Percentiles rank a stretch among this genome's conserved stretches.
These are phyloP conservation scores for Echinarachnius parma DNA, from an alignment of 53 echinoderm and acorn worm species.

Conservation along the genomic window DNA sequence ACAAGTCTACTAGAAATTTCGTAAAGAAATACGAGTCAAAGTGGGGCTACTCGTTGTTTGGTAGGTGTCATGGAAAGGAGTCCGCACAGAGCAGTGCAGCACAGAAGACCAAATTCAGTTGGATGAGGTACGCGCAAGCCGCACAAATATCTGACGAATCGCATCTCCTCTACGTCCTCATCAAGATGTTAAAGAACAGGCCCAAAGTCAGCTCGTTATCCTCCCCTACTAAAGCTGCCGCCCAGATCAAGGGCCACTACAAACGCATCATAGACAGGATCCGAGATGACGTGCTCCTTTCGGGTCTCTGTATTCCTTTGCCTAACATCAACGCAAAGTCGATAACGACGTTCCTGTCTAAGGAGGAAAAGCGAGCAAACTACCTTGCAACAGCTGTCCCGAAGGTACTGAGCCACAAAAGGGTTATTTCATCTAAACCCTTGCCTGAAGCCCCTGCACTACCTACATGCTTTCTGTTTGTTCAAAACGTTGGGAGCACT, in stretches of 20 bases:
- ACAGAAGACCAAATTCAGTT: no score
- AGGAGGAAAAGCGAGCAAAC: slow-evolving; percentile 21
- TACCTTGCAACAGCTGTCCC: slow-evolving; percentile 7
- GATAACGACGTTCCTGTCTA: background rate
- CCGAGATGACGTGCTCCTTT: slow-evolving; percentile 39
- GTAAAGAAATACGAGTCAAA: no score
- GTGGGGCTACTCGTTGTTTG: no score
- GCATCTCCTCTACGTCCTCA: slow-evolving; percentile 50
- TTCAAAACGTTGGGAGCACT: no score
- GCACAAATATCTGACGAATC: slow-evolving; percentile 59
- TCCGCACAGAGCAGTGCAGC: no score
- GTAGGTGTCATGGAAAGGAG: no score
- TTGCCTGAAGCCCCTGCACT: slow-evolving; percentile 29
- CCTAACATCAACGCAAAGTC: slow-evolving; percentile 58
- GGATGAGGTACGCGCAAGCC: slow-evolving; percentile 65
- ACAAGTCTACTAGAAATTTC: no score
- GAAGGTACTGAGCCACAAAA: background rate
- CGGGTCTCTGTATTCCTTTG: background rate
- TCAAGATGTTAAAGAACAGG: slow-evolving; percentile 64
- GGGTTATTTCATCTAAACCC: slow-evolving; percentile 1
- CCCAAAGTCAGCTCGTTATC: slow-evolving; percentile 44
- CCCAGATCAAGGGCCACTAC: slow-evolving; percentile 30
- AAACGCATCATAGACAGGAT: slow-evolving; percentile 46
- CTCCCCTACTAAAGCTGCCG: slow-evolving; percentile 46
- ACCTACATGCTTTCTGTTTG: no score